Base-by-base conservation (phyloP, 2,113 vertebrate species). In the Prochilodus magdalenae region DNA sequence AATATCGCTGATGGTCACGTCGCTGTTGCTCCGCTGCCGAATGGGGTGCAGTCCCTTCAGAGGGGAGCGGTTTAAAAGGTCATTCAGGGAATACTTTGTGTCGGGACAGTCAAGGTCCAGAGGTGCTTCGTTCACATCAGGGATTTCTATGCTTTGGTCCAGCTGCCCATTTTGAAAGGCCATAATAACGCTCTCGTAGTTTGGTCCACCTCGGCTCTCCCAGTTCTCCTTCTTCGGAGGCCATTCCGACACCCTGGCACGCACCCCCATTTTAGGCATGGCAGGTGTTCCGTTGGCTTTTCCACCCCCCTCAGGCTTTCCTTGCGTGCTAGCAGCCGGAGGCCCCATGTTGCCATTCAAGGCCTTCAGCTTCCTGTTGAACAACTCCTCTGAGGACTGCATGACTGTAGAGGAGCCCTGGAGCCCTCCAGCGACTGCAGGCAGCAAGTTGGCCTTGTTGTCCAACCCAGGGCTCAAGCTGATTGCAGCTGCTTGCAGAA, bases 221-320 rank as follows among this genome's bases (percentile, higher is more conserved):
- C 97, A 97, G 75, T 91, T 93, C 44, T 99, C 97, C 86, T 96
- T 97, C 86, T 95, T 97, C 0, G 97, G 96, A 26, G 97, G 98
- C 97, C 97, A 99, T 63, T 99, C 97, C 0, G 97, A 98, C 63
- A 97, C 96, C 86, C 97, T 92, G 67, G 97, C 98, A 88, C 97
- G 94, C 86, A 99, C 97, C 0, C 98, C 98, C 97, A 99, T 99
- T 92, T 99, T 99, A 88, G 97, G 97, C 94, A 99, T 92, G 44
- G 95, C 95, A 47, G 97, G 97, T 60, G 94, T 96, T 75, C 97
- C 96, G 51, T 96, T 99, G 79, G 94, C 84, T 82, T 96, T 97
- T 73, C 94, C 95, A 67, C 95, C 93, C 67, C 91, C 93, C 59
- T 98, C 97, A 55, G 67, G 76, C 89, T 96, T 95, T 82, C 85